Evolutionary conservation across 2,888 invertebrate species (phyloP).

Genomic region (Himalopsyche kuldschensis): DNA sequence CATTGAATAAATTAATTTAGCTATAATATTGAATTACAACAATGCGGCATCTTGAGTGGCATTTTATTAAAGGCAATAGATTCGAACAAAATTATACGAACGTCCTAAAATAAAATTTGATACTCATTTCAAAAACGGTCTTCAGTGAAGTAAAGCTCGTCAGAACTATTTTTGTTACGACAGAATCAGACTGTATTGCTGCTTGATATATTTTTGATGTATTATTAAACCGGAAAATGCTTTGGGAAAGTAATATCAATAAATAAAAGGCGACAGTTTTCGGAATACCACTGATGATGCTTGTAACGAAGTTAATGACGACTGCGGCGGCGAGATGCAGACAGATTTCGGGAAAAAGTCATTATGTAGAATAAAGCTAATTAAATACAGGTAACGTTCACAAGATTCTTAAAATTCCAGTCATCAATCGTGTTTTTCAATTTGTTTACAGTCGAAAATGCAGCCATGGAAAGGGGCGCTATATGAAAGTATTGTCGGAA

Average conservation of each 20-base stretch:
- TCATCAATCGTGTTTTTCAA: background rate
- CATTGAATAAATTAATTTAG: too few species aligned
- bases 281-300: background rate
- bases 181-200: background rate
- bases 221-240: background rate
- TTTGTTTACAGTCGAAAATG: too few species aligned
- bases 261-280: background rate
- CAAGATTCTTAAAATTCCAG: background rate
- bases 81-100: background rate
- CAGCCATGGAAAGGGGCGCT: too few species aligned
- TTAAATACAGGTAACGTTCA: background rate
- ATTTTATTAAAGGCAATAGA: background rate
- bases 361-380: background rate
- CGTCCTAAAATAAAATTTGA: background rate
- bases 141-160: background rate
- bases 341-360: background rate
- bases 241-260: background rate
- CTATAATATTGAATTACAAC: too few species aligned
- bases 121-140: background rate
- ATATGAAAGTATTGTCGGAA: too few species aligned
- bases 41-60: too few species aligned
- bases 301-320: background rate
- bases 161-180: background rate
- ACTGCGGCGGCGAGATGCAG: background rate
- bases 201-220: background rate